These are phyloP conservation scores for Protonemura montana DNA, from an alignment of 2,888 invertebrate genomes.

Conservation along the genomic window DNA sequence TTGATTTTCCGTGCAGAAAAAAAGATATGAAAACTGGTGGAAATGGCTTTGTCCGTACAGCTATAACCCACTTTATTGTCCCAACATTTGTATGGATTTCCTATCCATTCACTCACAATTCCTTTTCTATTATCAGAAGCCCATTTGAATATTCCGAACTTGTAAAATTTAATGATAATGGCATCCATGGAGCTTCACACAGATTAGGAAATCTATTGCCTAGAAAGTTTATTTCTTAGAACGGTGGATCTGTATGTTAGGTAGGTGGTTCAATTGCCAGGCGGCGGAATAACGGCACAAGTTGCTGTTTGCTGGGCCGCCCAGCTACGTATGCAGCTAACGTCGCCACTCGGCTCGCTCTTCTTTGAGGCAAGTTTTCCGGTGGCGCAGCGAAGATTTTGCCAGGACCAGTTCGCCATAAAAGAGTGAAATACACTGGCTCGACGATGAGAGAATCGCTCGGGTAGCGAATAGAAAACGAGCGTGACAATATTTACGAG, in stretches of 20 bases:
- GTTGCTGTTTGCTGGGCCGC: not conserved
- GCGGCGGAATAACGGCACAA: not conserved
- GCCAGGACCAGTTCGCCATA: not conserved
- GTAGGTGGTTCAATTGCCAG: not conserved
- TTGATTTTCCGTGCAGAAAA: slow-evolving; percentile 12
- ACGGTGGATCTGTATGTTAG: not conserved
- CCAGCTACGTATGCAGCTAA: not conserved
- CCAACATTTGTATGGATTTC: slow-evolving; percentile 12
- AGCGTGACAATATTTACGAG: slow-evolving; percentile 41
- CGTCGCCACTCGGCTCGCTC: not conserved
- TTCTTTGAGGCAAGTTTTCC: slow-evolving; percentile 25
- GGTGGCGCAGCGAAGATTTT: not conserved
- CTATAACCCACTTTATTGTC: slow-evolving; percentile 12
- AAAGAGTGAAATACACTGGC: slow-evolving; percentile 10
- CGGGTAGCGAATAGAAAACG: slow-evolving; percentile 25
- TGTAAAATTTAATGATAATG: slow-evolving; percentile 12
- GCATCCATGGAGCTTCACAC: not conserved
- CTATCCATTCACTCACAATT: not conserved
- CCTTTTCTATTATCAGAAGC: slow-evolving; percentile 4
- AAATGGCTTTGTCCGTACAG: not conserved
- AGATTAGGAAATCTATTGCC: not conserved
- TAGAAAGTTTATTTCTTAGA: slow-evolving; percentile 2
- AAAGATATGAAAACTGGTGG: slow-evolving; percentile 12
- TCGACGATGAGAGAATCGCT: slow-evolving; percentile 7
- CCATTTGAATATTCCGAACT: not conserved